Evolutionary conservation across 1,140 invertebrate species (phyloP).

Genomic region (Samia ricini): DNA sequence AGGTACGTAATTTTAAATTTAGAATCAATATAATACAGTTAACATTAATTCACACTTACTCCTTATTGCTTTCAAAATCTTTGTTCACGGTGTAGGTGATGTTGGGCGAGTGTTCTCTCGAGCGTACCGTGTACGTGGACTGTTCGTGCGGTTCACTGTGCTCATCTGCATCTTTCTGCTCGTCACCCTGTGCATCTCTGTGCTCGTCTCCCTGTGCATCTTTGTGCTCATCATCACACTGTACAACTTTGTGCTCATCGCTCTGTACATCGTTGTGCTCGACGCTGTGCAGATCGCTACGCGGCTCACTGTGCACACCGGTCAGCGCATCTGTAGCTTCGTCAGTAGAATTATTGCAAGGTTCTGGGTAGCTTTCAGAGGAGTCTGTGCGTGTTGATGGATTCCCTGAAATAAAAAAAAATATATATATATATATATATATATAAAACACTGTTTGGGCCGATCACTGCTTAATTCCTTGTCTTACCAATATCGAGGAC

Average conservation of each 20-base stretch:
- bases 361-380: conserved; percentile 68
- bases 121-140: conserved; percentile 44
- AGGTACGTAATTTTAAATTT: too few relatives aligned
- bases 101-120: conserved; percentile 29
- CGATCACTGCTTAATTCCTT: too few relatives aligned
- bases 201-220: conserved; percentile 65
- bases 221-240: conserved; percentile 24
- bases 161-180: not conserved
- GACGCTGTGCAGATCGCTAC: not conserved
- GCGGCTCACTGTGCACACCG: conserved; percentile 28
- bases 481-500: too few relatives aligned
- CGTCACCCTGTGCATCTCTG: conserved; percentile 50
- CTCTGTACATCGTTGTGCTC: conserved; percentile 18
- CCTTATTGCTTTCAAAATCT: conserved; percentile 49
- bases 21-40: too few relatives aligned
- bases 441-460: too few relatives aligned
- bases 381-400: conserved; percentile 61
- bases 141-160: conserved; percentile 30
- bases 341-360: conserved; percentile 62
- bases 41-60: conserved; percentile 39
- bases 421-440: not conserved
- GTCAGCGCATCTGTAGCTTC: conserved; percentile 58
- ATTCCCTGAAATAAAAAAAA: conserved; percentile 40
- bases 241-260: too few relatives aligned
- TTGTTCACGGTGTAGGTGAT: conserved; percentile 54